A percentile compares a stretch with the other conserved stretches of the same genome.
These are phyloP conservation scores for Galeopsomyia nigrocyanea DNA, from an alignment of 2,888 invertebrate genomes.

Conservation along the genomic window DNA sequence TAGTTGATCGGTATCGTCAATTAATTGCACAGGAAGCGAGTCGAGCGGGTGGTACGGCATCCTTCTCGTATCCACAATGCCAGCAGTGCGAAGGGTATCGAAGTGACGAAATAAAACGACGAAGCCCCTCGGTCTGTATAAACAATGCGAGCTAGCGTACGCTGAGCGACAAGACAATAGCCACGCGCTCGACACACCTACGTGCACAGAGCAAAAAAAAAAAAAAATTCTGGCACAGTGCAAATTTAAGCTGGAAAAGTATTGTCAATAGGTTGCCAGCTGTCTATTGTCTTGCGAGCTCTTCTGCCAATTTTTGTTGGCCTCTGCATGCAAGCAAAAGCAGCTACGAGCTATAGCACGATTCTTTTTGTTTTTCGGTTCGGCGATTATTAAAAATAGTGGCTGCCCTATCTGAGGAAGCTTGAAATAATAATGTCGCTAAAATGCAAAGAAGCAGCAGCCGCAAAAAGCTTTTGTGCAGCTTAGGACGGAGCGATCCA, in stretches of 20 bases:
- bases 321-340: too few relatives aligned
- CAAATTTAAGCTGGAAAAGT: background rate
- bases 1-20: background rate
- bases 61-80: constrained; percentile 1
- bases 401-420: too few relatives aligned
- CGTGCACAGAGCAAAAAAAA: too few relatives aligned
- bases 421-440: too few relatives aligned
- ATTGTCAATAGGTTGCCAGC: constrained; percentile 12
- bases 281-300: constrained; percentile 29
- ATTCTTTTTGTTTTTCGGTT: too few relatives aligned
- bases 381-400: too few relatives aligned
- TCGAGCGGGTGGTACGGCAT: background rate
- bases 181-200: background rate
- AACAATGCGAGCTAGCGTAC: constrained; percentile 59
- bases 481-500: too few relatives aligned
- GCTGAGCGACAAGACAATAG: constrained; percentile 61
- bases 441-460: too few relatives aligned
- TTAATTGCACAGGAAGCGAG: constrained; percentile 14
- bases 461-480: too few relatives aligned
- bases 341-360: too few relatives aligned
- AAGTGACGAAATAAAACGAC: constrained; percentile 51
- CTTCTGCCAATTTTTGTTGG: constrained; percentile 8
- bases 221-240: background rate
- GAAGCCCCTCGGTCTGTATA: constrained; percentile 50
- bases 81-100: constrained; percentile 23